Evolutionary conservation across 2,888 invertebrate species (phyloP), one percentile per base, ranked within the genome.

Genomic region (Dione juno): DNA sequence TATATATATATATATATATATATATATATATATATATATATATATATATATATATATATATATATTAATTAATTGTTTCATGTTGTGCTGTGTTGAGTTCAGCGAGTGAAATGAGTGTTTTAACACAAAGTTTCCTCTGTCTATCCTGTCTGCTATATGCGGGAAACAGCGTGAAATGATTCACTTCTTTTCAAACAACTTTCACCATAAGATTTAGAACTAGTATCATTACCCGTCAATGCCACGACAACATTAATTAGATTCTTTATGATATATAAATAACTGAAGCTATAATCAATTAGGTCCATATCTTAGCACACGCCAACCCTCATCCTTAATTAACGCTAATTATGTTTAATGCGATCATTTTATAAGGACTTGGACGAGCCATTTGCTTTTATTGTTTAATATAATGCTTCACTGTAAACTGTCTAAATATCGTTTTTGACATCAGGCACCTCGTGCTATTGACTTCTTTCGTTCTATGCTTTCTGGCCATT

Each of bases 261-360:
- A 50, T 50, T 19, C 10, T 50, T 50, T 19, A 50, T 50, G 13
- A 1, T 19, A 50, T 16, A 50, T 50, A 50, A 50, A 50, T 50
- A 50, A 61, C 45, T 16, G n/a, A 45, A 43, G 13, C 14, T n/a
- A n/a, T 28, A n/a, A 28, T 11, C 28, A 61, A 35, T 45, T 50
- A 53, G 48, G 37, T 41, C 41, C 58, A 66, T 66, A 71, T 40
- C 65, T 69, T 65, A 52, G 52, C 45, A 35, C 48, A 65, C 63
- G 19, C 57, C 52, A 64, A 19, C 16, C 66, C 50, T 10, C 63
- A 48, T 57, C 61, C 65, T 64, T 75, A 72, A 72, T 75, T 75
- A 75, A 74, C 70, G 71, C 69, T 70, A 71, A 75, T 76, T 73
- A 73, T 67, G 19, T 71, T 76, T 77, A 75, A 76, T 74, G 74